phyloP scores from a whole-genome alignment of 2,113 vertebrate genomes.

The Halichoerus grypus region DNA sequence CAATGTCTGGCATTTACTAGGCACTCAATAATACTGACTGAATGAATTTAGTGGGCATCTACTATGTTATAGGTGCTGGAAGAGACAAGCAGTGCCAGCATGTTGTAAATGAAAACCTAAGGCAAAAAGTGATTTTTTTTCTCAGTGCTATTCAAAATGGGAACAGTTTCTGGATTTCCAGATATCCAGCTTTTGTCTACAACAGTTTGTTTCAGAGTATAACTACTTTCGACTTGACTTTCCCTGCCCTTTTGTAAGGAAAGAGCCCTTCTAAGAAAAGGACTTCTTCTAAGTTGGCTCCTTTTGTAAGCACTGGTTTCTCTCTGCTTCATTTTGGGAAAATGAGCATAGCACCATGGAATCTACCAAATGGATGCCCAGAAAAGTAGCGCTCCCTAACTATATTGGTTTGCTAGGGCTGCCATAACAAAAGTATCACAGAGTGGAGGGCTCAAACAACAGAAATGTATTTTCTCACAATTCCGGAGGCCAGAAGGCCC shows the following conservation, averaged over 20 bases:
- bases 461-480: neutral
- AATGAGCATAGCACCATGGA: neutral
- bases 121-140: neutral
- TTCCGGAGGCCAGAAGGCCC: neutral
- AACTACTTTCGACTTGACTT: neutral
- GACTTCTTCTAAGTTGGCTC: neutral
- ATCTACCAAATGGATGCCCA: neutral
- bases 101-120: constrained; percentile 26
- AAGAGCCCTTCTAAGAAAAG: neutral
- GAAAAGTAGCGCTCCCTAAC: neutral
- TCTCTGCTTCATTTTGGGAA: constrained; percentile 32
- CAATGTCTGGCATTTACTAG: neutral
- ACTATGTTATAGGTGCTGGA: neutral
- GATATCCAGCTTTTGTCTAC: neutral
- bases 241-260: neutral
- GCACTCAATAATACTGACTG: neutral
- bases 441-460: neutral
- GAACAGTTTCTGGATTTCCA: neutral
- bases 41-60: neutral
- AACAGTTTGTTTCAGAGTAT: neutral
- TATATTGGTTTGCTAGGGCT: neutral
- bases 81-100: neutral
- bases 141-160: neutral
- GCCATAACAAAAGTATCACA: neutral
- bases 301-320: neutral